These are phyloP conservation scores for Azemiops feae DNA, from an alignment of 2,113 vertebrate species.

Conservation along the genomic window DNA sequence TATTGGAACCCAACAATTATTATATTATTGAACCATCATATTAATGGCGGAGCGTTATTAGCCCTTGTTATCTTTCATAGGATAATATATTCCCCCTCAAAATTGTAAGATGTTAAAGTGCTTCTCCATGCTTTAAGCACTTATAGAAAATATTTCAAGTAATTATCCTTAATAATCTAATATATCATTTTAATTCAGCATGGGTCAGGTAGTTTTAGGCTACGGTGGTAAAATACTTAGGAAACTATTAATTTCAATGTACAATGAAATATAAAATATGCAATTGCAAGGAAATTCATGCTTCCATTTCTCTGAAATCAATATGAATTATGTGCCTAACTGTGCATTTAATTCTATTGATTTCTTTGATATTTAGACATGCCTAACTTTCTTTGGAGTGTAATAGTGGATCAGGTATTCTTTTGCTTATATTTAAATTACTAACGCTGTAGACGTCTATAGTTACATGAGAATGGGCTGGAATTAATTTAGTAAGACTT, in stretches of 20 bases:
- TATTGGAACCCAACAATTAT: constrained; percentile 15
- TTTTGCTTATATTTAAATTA: background rate
- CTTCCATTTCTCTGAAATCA: constrained; percentile 18
- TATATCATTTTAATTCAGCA: constrained; percentile 26
- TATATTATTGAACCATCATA: constrained; percentile 9
- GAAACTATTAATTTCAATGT: constrained; percentile 12
- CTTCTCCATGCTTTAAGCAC: background rate
- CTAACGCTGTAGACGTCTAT: background rate
- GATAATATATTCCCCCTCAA: background rate
- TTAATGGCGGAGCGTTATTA: background rate
- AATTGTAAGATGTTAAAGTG: background rate
- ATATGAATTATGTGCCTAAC: constrained; percentile 19
- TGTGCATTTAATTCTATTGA: constrained; percentile 9
- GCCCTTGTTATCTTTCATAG: background rate
- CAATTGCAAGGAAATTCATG: background rate
- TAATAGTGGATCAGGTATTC: background rate
- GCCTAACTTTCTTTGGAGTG: background rate
- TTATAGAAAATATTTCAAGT: background rate
- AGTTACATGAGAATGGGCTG: background rate
- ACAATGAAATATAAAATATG: background rate
- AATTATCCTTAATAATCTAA: background rate
- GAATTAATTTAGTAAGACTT: background rate
- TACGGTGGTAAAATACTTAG: background rate
- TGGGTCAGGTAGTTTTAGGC: background rate
- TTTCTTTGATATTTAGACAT: background rate